A percentile compares a stretch with the other conserved stretches of the same genome.
These are phyloP conservation scores for Perccottus glenii DNA, from an alignment of 2,113 vertebrate genomes.

Conservation along the genomic window DNA sequence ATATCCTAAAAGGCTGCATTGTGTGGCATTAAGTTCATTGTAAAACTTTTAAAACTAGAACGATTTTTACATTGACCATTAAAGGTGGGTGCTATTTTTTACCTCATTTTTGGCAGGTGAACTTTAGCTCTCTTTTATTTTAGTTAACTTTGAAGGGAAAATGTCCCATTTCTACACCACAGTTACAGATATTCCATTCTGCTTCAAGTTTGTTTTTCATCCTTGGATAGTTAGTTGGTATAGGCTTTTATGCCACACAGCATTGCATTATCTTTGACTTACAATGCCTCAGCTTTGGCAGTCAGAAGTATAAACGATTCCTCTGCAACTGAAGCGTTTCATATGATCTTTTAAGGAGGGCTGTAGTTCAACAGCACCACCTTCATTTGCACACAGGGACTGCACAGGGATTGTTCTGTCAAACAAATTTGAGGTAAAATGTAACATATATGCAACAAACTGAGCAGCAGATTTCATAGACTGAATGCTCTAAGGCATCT, in stretches of 20 bases:
- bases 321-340: conserved; percentile 12
- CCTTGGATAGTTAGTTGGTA: no score
- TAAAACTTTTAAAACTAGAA: no score
- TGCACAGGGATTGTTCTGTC: conserved; percentile 37
- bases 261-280: no score
- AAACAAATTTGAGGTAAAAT: background rate
- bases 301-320: conserved; percentile 16
- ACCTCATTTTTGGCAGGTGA: background rate
- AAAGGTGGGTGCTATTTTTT: background rate
- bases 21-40: no score
- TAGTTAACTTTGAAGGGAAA: background rate
- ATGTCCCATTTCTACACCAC: background rate
- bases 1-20: no score
- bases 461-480: background rate
- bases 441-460: background rate
- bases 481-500: background rate
- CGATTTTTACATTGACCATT: no score
- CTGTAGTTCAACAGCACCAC: conserved; percentile 71
- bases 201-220: no score
- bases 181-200: no score
- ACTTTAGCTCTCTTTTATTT: background rate
- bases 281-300: no score
- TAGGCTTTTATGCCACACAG: no score
- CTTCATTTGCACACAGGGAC: conserved; percentile 45
- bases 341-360: conserved; percentile 15